Evolutionary conservation across 2,888 invertebrate genomes (phyloP), one percentile per base, ranked within the genome.

Genomic region (Acleris cristana): DNA sequence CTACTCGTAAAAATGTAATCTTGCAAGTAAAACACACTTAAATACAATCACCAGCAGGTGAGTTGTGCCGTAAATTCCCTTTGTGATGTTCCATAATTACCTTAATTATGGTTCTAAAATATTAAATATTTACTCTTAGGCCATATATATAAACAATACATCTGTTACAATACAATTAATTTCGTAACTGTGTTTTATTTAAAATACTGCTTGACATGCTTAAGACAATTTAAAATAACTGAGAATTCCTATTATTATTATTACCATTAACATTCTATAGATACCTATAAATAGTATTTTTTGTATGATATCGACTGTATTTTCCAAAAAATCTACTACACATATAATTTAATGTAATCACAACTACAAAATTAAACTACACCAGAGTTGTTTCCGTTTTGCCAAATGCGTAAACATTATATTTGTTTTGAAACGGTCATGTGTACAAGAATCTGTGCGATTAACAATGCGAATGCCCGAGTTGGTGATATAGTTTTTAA

Each of bases 1-100:
- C 44, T 34, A 2, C 40, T 23, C 14, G 44, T 40, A 40, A 14
- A 40, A 40, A 40, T 40, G 40, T 40, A 14, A 40, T 40, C 40
- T 4, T 40, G 1, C 40, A 14, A 40, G 40, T 40, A 14, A 40
- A 40, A 40, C 51, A 64, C 34, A 64, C 44, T 40, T 40, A 34
- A 65, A 58, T 53, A 58, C 52, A 64, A 45, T 61, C 26, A 59
- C 30, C 40, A 63, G 53, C 63, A 62, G 16, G 34, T n/a, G 21
- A 56, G 7, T 57, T 57, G 56, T 53, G 56, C 45, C 48, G 40
- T 26, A 19, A 30, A 51, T 62, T 53, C 70, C 71, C 73, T 60
- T 65, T 72, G 79, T 82, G 78, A 79, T 82, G 76, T 73, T 71
- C 67, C 68, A 58, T 73, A 70, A 18, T 60, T 60, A 16, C 10